Percentiles rank a stretch among this genome's conserved stretches.
phyloP scores from a whole-genome alignment of 2,888 invertebrate species.

The Dasysyrphus tricinctus region DNA sequence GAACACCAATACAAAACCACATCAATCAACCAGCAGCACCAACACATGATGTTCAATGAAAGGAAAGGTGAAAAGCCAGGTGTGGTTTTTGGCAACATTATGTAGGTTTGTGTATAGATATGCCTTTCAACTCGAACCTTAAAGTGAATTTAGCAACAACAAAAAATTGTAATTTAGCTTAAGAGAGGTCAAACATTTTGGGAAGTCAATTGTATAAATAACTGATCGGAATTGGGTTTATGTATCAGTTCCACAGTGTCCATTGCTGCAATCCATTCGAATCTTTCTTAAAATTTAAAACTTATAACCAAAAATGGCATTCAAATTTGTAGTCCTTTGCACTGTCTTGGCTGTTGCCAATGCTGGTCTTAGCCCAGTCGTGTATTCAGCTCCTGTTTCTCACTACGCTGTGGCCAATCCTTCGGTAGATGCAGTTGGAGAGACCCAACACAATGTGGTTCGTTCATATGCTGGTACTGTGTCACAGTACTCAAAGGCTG shows the following conservation, averaged over 20 bases:
- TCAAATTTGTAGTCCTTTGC: slow-evolving; percentile 85
- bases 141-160: slow-evolving; percentile 13
- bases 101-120: not conserved
- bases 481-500: slow-evolving; percentile 86
- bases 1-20: not conserved
- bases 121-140: slow-evolving; percentile 13
- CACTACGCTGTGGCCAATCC: slow-evolving; percentile 81
- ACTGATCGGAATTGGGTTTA: slow-evolving; percentile 49
- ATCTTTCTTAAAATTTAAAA: not conserved
- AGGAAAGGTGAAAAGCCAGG: slow-evolving; percentile 64
- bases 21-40: not conserved
- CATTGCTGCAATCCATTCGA: slow-evolving; percentile 59
- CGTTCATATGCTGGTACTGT: slow-evolving; percentile 85
- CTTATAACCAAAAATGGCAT: slow-evolving; percentile 70
- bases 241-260: slow-evolving; percentile 69
- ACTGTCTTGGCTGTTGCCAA: slow-evolving; percentile 86
- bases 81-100: slow-evolving; percentile 28
- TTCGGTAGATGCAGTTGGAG: slow-evolving; percentile 81
- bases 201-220: slow-evolving; percentile 62
- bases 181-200: slow-evolving; percentile 52
- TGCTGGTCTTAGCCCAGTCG: slow-evolving; percentile 83
- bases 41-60: slow-evolving; percentile 25
- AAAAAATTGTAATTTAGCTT: slow-evolving; percentile 17
- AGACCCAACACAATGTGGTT: slow-evolving; percentile 85
- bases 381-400: slow-evolving; percentile 76